Conservation (phyloP, 2,888 invertebrate species). For the Calliopum simillimum region DNA sequence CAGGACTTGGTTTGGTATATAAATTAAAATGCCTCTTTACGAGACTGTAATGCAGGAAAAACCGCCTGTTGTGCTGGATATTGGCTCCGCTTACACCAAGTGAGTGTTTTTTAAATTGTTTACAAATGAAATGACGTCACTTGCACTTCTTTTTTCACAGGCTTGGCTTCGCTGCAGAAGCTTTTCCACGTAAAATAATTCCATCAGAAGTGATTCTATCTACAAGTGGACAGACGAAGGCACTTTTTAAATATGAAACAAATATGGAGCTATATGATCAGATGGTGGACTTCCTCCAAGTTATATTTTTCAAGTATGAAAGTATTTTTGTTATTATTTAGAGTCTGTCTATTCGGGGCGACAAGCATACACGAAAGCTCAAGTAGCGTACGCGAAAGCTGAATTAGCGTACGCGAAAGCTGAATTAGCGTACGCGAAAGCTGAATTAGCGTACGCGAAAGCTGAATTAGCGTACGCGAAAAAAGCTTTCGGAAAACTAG, state of each 20-base stretch:
- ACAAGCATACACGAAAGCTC: too few species aligned
- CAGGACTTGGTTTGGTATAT: too few species aligned
- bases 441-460: too few species aligned
- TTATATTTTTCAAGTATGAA: conserved; percentile 85
- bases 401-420: too few species aligned
- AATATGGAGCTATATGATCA: conserved; percentile 83
- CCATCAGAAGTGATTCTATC: conserved; percentile 80
- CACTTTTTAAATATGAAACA: conserved; percentile 75
- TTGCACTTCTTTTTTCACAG: conserved; percentile 68
- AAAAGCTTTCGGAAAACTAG: too few species aligned
- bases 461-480: too few species aligned
- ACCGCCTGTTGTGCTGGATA: conserved; percentile 88
- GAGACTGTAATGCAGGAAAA: conserved; percentile 89
- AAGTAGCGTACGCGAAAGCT: too few species aligned
- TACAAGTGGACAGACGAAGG: conserved; percentile 72
- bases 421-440: too few species aligned
- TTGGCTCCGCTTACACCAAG: conserved; percentile 94
- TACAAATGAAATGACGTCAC: conserved; percentile 48
- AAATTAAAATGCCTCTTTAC: conserved; percentile 76
- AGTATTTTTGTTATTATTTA: not conserved
- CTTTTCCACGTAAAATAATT: conserved; percentile 88
- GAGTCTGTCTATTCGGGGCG: too few species aligned
- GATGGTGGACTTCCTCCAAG: conserved; percentile 88
- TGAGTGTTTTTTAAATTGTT: conserved; percentile 68
- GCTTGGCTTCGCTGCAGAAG: conserved; percentile 92